Evolutionary conservation across 2,888 invertebrate species (phyloP), one percentile per base, ranked within the genome.

Genomic region (Trypoxylon attenuatum): DNA sequence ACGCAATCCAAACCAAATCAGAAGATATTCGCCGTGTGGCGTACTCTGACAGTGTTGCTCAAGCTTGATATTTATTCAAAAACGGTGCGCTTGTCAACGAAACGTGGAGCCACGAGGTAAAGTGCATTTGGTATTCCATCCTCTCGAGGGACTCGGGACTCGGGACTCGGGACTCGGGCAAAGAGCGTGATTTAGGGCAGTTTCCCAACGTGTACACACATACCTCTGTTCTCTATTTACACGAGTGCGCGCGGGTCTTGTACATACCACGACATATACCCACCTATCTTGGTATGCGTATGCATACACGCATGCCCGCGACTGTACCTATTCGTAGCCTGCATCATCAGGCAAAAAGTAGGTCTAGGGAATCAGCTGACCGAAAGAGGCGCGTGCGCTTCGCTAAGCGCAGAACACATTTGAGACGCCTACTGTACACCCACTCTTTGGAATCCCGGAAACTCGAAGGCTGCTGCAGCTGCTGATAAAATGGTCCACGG

Each of bases 331-430:
- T 57, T 66, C 67, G 69, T 71, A 77, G 70, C 72, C 69, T 69
- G 76, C 76, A 79, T 81, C 76, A 73, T 69, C 74, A 70, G 56
- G 49, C 64, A 71, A 81, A 81, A 84, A 82, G 82, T 84, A 82
- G 84, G 83, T 84, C 84, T 83, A 82, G 84, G 83, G 80, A 82
- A 84, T 82, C 84, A 83, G 84, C 84, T 84, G 84, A 75, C 73
- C 69, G 74, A 69, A 67, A 62, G 74, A 66, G 63, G 79, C 79
- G 80, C 77, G 60, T 79, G 82, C 80, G 82, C 78, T 53, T 57
- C 53, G 38, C 51, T 51, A 46, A 60, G 49, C 56, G 22, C 65
- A 53, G 62, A 54, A 51, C 29, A 64, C 55, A 54, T 50, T 57
- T 68, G 57, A 63, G 57, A 76, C 76, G 73, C 73, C 75, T 71